These are phyloP conservation scores for Trissoscelio sp. DNA, from an alignment of 2,888 invertebrate genomes.

Conservation along the genomic window DNA sequence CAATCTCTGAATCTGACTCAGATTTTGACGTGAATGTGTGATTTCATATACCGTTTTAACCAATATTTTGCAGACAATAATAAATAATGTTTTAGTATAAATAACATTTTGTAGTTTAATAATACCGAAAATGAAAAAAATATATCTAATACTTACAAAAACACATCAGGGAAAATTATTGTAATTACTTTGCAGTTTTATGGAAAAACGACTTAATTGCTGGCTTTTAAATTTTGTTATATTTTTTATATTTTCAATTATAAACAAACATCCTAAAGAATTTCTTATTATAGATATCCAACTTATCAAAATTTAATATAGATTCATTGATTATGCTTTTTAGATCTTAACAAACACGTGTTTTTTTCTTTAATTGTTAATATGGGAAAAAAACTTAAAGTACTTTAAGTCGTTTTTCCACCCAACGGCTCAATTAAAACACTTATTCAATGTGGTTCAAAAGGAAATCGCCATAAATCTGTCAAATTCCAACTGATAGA, in stretches of 20 bases:
- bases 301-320: background rate
- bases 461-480: no score
- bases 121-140: no score
- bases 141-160: background rate
- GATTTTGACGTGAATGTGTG: background rate
- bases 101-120: background rate
- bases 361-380: background rate
- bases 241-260: no score
- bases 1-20: constrained; percentile 4
- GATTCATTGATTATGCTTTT: background rate
- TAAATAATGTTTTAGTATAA: no score
- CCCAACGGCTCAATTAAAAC: no score
- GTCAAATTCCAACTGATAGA: no score
- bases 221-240: background rate
- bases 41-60: background rate
- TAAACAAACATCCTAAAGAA: background rate
- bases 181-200: background rate
- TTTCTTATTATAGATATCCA: no score
- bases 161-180: background rate
- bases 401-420: constrained; percentile 3
- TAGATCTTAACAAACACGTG: background rate
- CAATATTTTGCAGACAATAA: background rate
- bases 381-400: background rate
- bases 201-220: no score
- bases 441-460: no score